phyloP scores from a whole-genome alignment of 2,113 vertebrate species.

The Phaethon lepturus region DNA sequence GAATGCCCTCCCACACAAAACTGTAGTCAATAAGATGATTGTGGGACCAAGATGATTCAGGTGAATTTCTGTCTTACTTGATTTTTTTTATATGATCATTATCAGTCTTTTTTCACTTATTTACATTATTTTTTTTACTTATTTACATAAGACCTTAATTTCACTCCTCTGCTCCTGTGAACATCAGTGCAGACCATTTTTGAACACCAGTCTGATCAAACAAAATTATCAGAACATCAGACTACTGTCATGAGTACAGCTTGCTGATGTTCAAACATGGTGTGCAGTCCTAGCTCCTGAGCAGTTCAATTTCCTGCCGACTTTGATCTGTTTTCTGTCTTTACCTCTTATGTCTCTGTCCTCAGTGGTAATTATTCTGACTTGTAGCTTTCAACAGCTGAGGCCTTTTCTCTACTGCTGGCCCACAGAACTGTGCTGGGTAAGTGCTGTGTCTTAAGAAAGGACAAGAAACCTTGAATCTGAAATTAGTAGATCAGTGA shows the following conservation, averaged over 20 bases:
- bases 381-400: neutral
- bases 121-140: neutral
- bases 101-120: neutral
- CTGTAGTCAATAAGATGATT: neutral
- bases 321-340: neutral
- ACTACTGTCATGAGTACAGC: neutral
- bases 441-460: neutral
- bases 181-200: neutral
- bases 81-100: neutral
- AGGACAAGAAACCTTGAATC: neutral
- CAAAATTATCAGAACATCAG: neutral
- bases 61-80: neutral
- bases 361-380: neutral
- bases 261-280: accelerated
- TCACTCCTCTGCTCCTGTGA: neutral
- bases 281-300: neutral
- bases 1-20: neutral
- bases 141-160: neutral
- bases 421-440: neutral
- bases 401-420: neutral
- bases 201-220: neutral
- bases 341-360: neutral
- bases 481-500: neutral
- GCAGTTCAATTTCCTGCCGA: neutral
- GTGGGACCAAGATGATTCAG: neutral